Percentiles rank a stretch among this genome's conserved stretches.
These are phyloP conservation scores for Anhinga anhinga DNA, from an alignment of 2,113 vertebrate genomes.

Conservation along the genomic window DNA sequence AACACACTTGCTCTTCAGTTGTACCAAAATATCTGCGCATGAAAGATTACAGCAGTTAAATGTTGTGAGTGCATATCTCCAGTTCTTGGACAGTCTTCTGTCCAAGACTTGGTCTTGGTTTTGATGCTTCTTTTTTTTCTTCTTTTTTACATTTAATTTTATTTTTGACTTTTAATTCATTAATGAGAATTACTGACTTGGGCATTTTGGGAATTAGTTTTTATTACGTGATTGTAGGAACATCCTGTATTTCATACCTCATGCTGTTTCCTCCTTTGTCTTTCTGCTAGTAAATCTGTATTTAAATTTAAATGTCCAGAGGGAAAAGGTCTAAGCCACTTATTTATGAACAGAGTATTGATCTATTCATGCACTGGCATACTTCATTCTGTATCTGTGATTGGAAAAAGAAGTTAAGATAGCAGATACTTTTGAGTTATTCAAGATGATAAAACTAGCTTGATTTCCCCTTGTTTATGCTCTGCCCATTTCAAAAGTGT, in stretches of 20 bases:
- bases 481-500: background rate
- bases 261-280: background rate
- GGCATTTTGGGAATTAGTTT: background rate
- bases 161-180: background rate
- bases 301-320: background rate
- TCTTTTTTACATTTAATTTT: background rate
- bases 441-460: background rate
- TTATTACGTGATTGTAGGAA: background rate
- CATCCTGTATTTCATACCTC: background rate
- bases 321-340: background rate
- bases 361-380: background rate
- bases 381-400: background rate
- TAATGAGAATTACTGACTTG: background rate
- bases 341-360: background rate
- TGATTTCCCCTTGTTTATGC: background rate
- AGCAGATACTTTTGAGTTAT: background rate
- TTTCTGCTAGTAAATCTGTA: background rate
- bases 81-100: background rate
- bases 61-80: background rate
- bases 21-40: background rate
- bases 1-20: background rate
- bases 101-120: background rate
- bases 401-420: background rate
- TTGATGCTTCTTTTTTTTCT: background rate
- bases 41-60: background rate